These are phyloP conservation scores for Vombatus ursinus DNA, from an alignment of 2,113 vertebrate species.

Conservation along the genomic window DNA sequence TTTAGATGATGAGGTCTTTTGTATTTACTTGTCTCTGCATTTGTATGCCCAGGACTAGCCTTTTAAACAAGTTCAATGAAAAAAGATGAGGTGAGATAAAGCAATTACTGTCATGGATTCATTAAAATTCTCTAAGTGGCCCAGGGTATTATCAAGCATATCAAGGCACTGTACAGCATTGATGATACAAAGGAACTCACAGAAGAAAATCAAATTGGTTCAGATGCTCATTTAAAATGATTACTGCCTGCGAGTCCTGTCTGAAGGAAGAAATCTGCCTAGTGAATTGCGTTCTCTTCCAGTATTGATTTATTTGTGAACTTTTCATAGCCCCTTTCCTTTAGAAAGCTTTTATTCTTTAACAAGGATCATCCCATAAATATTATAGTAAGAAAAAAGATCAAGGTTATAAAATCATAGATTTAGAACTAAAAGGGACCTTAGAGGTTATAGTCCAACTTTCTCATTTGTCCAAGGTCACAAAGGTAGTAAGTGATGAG, in stretches of 20 bases:
- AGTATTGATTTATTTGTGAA: conserved; percentile 22
- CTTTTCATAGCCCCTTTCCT: conserved; percentile 26
- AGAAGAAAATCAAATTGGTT: conserved; percentile 27
- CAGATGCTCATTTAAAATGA: conserved; percentile 35
- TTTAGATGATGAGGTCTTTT: conserved; percentile 18
- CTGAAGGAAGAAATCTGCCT: conserved; percentile 1
- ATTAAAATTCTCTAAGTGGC: conserved; percentile 42
- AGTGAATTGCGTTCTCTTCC: conserved; percentile 3
- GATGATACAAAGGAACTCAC: conserved; percentile 19
- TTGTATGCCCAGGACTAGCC: not conserved
- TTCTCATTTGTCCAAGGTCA: not conserved
- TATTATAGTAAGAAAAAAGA: conserved; percentile 32
- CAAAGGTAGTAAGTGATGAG: not conserved
- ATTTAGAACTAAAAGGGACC: not conserved
- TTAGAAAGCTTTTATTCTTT: not conserved
- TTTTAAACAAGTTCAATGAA: not conserved
- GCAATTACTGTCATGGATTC: conserved; percentile 22
- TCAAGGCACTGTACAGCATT: not conserved
- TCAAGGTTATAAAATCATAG: not conserved
- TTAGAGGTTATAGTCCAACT: not conserved
- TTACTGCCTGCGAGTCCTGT: not conserved
- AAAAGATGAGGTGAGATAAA: conserved; percentile 18
- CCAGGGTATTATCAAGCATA: conserved; percentile 12
- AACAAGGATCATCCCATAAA: conserved; percentile 1
- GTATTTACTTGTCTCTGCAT: conserved; percentile 13